A percentile compares a stretch with the other conserved stretches of the same genome.
Conservation (phyloP, 1,140 invertebrate genomes). For the Drosophila azteca region DNA sequence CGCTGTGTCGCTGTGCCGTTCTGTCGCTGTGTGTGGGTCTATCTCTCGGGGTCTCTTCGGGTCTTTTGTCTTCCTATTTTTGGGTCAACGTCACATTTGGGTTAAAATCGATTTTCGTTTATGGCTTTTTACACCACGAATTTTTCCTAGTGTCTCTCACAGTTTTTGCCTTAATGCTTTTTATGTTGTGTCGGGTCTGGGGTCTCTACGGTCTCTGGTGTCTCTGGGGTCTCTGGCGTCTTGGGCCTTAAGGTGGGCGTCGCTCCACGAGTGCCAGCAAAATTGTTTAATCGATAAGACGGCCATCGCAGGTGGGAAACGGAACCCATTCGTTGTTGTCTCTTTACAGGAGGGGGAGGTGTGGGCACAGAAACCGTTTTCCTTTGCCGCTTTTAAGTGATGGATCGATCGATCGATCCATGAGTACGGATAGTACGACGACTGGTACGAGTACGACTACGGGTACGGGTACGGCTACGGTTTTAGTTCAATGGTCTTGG, state of each 20-base stretch:
- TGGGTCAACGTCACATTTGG: slow-evolving; percentile 61
- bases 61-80: slow-evolving; percentile 40
- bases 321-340: slow-evolving; percentile 10
- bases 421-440: too few species aligned
- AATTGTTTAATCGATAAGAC: slow-evolving; percentile 60
- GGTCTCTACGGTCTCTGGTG: background rate
- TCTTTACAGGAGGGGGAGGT: slow-evolving; percentile 1
- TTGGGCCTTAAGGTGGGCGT: slow-evolving; percentile 43
- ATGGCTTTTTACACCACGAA: slow-evolving; percentile 34
- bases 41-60: background rate
- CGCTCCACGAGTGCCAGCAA: slow-evolving; percentile 17
- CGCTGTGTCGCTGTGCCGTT: background rate
- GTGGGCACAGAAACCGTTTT: slow-evolving; percentile 31
- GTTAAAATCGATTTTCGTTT: slow-evolving; percentile 65
- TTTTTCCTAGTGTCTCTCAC: slow-evolving; percentile 6
- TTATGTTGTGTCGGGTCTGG: slow-evolving; percentile 39
- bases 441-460: too few species aligned
- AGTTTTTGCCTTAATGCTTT: slow-evolving; percentile 38
- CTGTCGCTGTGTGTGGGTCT: slow-evolving; percentile 19
- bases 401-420: slow-evolving; percentile 18
- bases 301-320: slow-evolving; percentile 35
- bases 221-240: too few species aligned
- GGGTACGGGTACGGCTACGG: slow-evolving; percentile 2
- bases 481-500: background rate
- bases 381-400: slow-evolving; percentile 21